phyloP scores from a whole-genome alignment of 2,113 vertebrate genomes.

The Syngnathus typhle region DNA sequence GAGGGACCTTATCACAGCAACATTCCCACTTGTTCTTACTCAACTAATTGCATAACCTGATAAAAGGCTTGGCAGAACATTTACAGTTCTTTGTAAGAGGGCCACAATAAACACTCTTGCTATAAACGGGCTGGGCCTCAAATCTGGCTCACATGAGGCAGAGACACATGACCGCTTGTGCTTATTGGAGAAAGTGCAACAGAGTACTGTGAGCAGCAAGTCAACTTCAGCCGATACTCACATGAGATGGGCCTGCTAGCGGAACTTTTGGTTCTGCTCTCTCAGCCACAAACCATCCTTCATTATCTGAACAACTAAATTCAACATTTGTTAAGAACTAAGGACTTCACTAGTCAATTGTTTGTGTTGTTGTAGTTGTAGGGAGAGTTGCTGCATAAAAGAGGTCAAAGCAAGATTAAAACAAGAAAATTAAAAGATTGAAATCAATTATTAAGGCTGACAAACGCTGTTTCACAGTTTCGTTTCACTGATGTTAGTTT shows the following conservation, averaged over 20 bases:
- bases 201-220: conserved; percentile 46
- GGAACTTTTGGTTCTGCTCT: conserved; percentile 39
- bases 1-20: not conserved
- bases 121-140: conserved; percentile 49
- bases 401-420: not conserved
- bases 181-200: conserved; percentile 45
- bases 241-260: conserved; percentile 44
- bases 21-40: not conserved
- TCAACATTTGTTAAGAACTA: not conserved
- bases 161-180: conserved; percentile 76
- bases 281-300: conserved; percentile 22
- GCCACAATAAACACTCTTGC: conserved; percentile 55
- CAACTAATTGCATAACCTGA: not conserved
- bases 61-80: not conserved
- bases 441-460: not conserved
- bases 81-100: conserved; percentile 25
- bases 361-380: not conserved
- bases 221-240: conserved; percentile 63
- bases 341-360: not conserved
- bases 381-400: not conserved
- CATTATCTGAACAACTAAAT: not conserved
- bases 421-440: not conserved
- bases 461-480: not conserved
- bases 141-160: conserved; percentile 84
- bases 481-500: not conserved